These are phyloP conservation scores for Peromyscus californicus DNA, from an alignment of 2,113 vertebrate genomes.

Conservation along the genomic window DNA sequence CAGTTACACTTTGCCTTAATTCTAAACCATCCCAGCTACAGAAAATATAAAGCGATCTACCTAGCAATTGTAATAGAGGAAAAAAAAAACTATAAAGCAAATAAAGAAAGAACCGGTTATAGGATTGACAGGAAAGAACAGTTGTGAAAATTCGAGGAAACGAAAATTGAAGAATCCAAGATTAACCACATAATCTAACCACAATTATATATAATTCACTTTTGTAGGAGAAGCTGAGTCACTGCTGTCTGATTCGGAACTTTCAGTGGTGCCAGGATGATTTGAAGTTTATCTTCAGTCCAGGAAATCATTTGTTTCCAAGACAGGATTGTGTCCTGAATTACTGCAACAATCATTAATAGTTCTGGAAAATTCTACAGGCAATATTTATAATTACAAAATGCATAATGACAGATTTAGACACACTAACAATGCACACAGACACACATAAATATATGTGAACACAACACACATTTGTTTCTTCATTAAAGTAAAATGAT, in stretches of 20 bases:
- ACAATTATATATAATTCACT: slow-evolving; percentile 47
- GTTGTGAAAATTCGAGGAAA: slow-evolving; percentile 8
- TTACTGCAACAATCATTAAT: background rate
- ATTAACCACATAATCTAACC: background rate
- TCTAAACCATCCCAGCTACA: background rate
- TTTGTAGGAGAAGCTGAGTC: slow-evolving; percentile 38
- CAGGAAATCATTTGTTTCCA: background rate
- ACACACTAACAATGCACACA: background rate
- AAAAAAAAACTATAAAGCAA: background rate
- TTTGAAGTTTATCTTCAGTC: slow-evolving; percentile 17
- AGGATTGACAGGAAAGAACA: background rate
- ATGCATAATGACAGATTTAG: fast-evolving
- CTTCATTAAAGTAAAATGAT: background rate
- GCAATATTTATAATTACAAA: background rate
- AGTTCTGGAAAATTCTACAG: background rate
- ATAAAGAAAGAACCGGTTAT: background rate
- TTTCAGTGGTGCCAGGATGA: background rate
- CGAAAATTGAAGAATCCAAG: background rate
- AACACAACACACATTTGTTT: background rate
- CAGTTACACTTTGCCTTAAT: background rate
- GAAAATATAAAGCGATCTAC: background rate
- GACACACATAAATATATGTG: no score
- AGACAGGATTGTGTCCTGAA: background rate
- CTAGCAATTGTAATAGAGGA: background rate
- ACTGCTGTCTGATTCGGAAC: background rate